phyloP scores from a whole-genome alignment of 2,113 vertebrate genomes.

The Clarias batrachus region DNA sequence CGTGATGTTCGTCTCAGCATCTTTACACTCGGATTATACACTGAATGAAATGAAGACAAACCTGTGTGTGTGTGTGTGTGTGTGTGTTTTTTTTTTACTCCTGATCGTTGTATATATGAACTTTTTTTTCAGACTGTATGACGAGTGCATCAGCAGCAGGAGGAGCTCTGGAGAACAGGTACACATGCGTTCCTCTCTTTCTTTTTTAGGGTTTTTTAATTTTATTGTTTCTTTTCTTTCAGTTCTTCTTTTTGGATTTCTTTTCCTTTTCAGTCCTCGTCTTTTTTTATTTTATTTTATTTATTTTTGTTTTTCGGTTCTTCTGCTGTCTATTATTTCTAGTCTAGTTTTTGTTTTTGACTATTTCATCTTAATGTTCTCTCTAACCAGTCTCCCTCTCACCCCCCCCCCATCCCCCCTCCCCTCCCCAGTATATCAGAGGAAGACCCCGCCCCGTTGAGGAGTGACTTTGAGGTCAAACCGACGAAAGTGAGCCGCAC shows the following conservation, averaged over 20 bases:
- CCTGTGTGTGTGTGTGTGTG: constrained; percentile 12
- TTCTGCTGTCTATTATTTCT: not conserved
- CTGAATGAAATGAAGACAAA: not conserved
- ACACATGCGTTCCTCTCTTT: constrained; percentile 17
- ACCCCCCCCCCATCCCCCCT: not conserved
- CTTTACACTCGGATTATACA: not conserved
- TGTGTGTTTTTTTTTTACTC: constrained; percentile 8
- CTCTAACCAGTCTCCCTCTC: not conserved
- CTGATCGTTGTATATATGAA: constrained; percentile 46
- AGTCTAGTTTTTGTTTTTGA: not conserved
- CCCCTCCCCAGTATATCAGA: constrained; percentile 78
- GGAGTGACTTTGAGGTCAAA: constrained; percentile 76
- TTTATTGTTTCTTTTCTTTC: not conserved
- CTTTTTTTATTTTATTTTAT: not conserved
- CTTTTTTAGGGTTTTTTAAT: not conserved
- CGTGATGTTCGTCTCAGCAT: not conserved
- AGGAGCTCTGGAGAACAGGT: constrained; percentile 80
- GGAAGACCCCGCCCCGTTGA: constrained; percentile 77
- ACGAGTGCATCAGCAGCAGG: constrained; percentile 57
- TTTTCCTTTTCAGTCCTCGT: not conserved
- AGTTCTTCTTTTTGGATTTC: not conserved
- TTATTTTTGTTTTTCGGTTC: not conserved
- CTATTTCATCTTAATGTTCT: not conserved
- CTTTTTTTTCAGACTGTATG: constrained; percentile 69
- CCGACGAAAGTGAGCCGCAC: constrained; percentile 89